Conservation (phyloP, 2,113 vertebrate species). For the Carettochelys insculpta region DNA sequence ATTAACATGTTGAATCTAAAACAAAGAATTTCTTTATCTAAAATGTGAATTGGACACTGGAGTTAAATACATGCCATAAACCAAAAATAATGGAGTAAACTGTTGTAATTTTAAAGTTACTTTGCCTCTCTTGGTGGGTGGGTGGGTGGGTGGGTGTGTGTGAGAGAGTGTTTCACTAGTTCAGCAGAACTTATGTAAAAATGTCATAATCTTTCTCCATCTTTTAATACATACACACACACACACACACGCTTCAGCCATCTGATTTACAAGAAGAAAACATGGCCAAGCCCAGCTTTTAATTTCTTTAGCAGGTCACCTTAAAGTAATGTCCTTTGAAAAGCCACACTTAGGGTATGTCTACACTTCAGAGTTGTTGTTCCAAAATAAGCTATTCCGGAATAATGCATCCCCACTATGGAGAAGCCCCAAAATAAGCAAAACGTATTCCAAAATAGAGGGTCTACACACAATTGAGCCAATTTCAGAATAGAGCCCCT, state of each 20-base stretch:
- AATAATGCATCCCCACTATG: too few species aligned
- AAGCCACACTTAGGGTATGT: too few species aligned
- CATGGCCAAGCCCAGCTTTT: not conserved
- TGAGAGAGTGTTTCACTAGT: not conserved
- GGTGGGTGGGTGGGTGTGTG: too few species aligned
- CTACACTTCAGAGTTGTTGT: too few species aligned
- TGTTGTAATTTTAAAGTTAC: not conserved
- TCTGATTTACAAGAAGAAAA: not conserved
- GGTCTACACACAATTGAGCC: too few species aligned
- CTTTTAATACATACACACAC: not conserved
- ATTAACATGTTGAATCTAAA: not conserved
- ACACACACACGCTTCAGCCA: not conserved
- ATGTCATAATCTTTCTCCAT: not conserved
- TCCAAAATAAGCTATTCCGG: too few species aligned
- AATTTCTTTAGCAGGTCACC: not conserved
- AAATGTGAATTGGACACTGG: not conserved
- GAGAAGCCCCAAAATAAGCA: too few species aligned
- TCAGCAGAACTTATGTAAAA: not conserved
- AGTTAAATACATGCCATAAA: not conserved
- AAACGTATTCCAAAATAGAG: too few species aligned
- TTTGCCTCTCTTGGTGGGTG: not conserved
- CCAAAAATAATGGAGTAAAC: not conserved
- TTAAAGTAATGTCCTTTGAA: not conserved
- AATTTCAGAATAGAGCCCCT: too few species aligned
- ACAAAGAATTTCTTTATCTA: not conserved